These are phyloP conservation scores for Acrobasis consociella DNA, from an alignment of 2,888 invertebrate genomes.

Conservation along the genomic window DNA sequence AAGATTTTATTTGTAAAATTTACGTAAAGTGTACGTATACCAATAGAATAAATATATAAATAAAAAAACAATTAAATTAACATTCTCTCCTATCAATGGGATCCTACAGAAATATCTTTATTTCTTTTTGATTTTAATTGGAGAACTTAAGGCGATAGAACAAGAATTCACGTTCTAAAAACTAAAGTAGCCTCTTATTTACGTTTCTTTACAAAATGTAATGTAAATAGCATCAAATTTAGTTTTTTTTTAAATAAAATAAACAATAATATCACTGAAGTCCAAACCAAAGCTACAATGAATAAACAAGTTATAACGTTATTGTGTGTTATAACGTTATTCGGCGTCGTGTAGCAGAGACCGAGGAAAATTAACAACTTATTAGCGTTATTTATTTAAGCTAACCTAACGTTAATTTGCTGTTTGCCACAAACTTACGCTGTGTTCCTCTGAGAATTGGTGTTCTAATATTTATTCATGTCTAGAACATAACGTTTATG, in stretches of 20 bases:
- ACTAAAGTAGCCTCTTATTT: too few species aligned
- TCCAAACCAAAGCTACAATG: background rate
- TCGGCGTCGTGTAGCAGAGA: slow-evolving; percentile 4
- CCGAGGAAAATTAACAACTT: slow-evolving; percentile 31
- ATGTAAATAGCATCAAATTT: too few species aligned
- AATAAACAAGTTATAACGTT: background rate
- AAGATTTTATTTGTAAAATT: too few species aligned
- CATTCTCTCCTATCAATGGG: too few species aligned
- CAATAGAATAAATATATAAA: too few species aligned
- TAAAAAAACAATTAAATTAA: too few species aligned
- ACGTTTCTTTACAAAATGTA: too few species aligned
- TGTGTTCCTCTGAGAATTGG: slow-evolving; percentile 25
- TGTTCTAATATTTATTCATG: slow-evolving; percentile 8
- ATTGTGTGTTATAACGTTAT: background rate
- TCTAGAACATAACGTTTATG: background rate
- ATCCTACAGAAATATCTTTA: too few species aligned
- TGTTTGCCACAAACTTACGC: slow-evolving; percentile 29
- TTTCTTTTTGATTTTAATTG: too few species aligned
- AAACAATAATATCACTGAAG: background rate
- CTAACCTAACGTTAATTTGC: slow-evolving; percentile 29
- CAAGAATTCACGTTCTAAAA: too few species aligned
- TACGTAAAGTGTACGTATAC: too few species aligned
- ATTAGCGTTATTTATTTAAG: slow-evolving; percentile 31
- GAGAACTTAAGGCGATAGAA: too few species aligned
- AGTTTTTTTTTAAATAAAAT: background rate